Base-by-base conservation (phyloP, 2,113 vertebrate genomes). In the Aphelocoma coerulescens region DNA sequence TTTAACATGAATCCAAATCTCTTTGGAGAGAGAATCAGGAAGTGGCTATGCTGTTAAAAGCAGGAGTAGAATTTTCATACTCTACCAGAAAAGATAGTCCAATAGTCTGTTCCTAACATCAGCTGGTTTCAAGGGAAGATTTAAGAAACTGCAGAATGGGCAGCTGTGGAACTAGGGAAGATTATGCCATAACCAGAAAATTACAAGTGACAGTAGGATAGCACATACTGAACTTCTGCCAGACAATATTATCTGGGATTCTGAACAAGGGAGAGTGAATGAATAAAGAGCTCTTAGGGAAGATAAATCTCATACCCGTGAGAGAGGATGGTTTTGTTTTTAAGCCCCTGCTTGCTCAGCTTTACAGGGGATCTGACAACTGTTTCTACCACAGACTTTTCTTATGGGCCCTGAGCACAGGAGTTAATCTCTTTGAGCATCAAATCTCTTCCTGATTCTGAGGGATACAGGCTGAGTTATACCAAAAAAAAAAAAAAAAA, bases 101-200 rank as follows among this genome's bases (percentile, higher is more conserved):
- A 41, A 26, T 23, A 91, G 59, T 33, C 65, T 86, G 28, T 59
- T 41, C 68, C 61, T 84, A 52, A 30, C 44, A 48, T 48, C 21
- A 3, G 2, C 48, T 5, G 5, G 24, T 94, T 96, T 91, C 73
- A 92, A 72, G 44, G 57, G 28, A 74, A 95, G 73, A 78, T 77
- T 89, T 67, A 63, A 89, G 79, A 72, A 90, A 80, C 41, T 66
- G 32, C 24, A 49, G 88, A 93, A 93, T 23, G 35, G 93, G 61
- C 69, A 95, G 57, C 84, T 67, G 73, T 49, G 76, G 69, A 93
- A 84, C 80, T 17, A 68, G 52, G 39, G 48, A 78, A 92, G 80
- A 95, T 96, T 97, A 89, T 89, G 48, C 52, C 6, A 7, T 91
- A 91, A 96, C 69, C 73, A 95, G 91, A 94, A 94, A 95, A 96